A percentile compares a stretch with the other conserved stretches of the same genome.
These are phyloP conservation scores for Heliornis fulica DNA, from an alignment of 2,113 vertebrate genomes.

Conservation along the genomic window DNA sequence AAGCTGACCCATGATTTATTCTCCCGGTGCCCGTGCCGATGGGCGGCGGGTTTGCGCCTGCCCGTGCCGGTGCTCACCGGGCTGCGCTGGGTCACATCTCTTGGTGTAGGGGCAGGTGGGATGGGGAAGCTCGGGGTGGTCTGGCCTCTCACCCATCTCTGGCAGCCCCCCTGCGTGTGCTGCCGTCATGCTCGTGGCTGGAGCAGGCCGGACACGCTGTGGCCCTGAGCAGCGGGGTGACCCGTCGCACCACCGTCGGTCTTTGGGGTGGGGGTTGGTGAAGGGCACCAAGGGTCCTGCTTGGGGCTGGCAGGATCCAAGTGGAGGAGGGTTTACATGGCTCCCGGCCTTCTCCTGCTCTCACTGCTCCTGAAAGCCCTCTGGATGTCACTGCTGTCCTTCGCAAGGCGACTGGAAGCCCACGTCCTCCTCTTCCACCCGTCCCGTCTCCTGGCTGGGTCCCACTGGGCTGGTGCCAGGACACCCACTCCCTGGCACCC, in stretches of 20 bases:
- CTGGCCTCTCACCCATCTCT: rapidly evolving
- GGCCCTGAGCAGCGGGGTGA: rapidly evolving
- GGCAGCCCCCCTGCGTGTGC: rapidly evolving
- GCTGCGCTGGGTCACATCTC: too few relatives aligned
- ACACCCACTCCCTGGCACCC: rapidly evolving
- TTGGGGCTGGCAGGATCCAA: neutral
- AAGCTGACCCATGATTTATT: too few relatives aligned
- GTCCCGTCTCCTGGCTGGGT: neutral
- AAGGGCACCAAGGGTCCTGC: rapidly evolving
- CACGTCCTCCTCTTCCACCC: rapidly evolving
- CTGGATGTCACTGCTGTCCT: slow-evolving; percentile 9
- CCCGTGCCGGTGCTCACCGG: rapidly evolving
- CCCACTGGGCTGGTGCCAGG: neutral
- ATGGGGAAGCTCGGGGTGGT: rapidly evolving
- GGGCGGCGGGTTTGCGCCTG: rapidly evolving
- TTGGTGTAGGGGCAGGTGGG: too few relatives aligned
- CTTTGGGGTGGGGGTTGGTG: neutral
- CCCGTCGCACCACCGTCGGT: rapidly evolving
- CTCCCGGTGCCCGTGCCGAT: rapidly evolving
- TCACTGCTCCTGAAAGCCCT: neutral
- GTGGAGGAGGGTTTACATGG: rapidly evolving
- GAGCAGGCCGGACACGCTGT: rapidly evolving
- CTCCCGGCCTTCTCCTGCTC: neutral
- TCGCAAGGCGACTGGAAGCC: neutral
- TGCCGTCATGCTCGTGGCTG: rapidly evolving